Percentiles rank a stretch among this genome's conserved stretches.
These are phyloP conservation scores for Drosophila repleta DNA, from an alignment of 1,140 invertebrate genomes.

Conservation along the genomic window DNA sequence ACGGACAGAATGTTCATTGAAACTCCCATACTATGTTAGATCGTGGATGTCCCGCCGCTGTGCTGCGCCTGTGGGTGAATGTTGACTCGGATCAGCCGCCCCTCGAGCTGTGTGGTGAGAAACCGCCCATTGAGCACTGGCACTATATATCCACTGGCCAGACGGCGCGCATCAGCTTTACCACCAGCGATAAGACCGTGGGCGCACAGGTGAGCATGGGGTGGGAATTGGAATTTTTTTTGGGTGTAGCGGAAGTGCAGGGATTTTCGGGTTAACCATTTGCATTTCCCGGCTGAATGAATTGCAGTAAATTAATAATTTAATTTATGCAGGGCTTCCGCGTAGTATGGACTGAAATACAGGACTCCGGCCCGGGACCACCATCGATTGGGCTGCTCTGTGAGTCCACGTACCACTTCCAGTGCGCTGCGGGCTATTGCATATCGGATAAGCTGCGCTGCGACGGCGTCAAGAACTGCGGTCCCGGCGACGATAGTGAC, in stretches of 20 bases:
- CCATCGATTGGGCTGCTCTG: slow-evolving; percentile 80
- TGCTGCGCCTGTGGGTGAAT: slow-evolving; percentile 93
- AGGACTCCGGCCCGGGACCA: slow-evolving; percentile 84
- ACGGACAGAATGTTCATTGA: neutral
- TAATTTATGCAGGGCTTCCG: slow-evolving; percentile 89
- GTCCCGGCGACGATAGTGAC: slow-evolving; percentile 90
- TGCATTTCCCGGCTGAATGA: neutral
- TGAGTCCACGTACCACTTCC: slow-evolving; percentile 83
- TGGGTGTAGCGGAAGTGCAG: neutral
- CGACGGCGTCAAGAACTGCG: slow-evolving; percentile 92
- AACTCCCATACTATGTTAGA: slow-evolving; percentile 84
- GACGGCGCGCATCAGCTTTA: slow-evolving; percentile 87
- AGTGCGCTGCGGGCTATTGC: slow-evolving; percentile 88
- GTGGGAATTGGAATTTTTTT: neutral
- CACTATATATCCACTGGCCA: slow-evolving; percentile 91
- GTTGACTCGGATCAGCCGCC: slow-evolving; percentile 88
- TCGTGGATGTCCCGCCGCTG: slow-evolving; percentile 95
- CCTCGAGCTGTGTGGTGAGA: slow-evolving; percentile 95
- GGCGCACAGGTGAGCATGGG: slow-evolving; percentile 85
- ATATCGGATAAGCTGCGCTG: slow-evolving; percentile 91
- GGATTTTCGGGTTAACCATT: slow-evolving; percentile 2
- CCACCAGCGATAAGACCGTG: slow-evolving; percentile 92
- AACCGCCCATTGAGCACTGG: slow-evolving; percentile 89
- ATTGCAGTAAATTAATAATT: neutral
- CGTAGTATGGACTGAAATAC: slow-evolving; percentile 95